phyloP scores from a whole-genome alignment of 2,797 vertebrate genomes.

The Orientallactaga sibirica region DNA sequence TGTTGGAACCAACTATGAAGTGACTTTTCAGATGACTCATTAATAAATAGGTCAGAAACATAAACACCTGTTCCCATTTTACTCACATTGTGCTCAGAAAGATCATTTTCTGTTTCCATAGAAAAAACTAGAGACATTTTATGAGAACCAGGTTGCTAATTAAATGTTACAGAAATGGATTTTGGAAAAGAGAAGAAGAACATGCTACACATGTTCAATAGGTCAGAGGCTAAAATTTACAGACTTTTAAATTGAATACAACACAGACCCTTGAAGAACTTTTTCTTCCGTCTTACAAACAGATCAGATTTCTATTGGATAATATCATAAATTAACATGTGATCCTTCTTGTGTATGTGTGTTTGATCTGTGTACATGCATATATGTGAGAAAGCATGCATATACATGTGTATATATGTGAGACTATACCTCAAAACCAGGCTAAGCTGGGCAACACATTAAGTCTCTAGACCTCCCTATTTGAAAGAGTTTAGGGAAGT shows the following conservation, averaged over 20 bases:
- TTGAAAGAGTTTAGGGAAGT: background rate
- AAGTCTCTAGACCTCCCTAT: background rate
- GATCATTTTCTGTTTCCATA: background rate
- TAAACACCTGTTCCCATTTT: background rate
- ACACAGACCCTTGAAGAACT: accelerated
- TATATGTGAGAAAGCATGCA: no score
- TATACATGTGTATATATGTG: no score
- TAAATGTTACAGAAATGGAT: background rate
- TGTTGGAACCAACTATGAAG: background rate
- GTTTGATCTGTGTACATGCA: no score
- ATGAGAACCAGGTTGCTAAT: background rate
- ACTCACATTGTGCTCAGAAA: background rate
- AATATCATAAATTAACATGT: background rate
- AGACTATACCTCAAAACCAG: no score
- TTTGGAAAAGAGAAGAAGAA: background rate
- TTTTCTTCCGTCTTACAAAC: background rate
- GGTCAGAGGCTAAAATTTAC: background rate
- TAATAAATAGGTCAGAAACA: background rate
- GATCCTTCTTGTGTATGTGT: background rate
- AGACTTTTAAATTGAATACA: background rate
- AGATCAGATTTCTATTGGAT: background rate
- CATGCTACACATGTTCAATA: background rate
- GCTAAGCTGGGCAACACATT: background rate
- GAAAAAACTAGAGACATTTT: background rate
- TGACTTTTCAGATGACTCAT: background rate